Evolutionary conservation across 2,888 invertebrate genomes (phyloP), one percentile per base, ranked within the genome.

Genomic region (Phorcus lineatus): DNA sequence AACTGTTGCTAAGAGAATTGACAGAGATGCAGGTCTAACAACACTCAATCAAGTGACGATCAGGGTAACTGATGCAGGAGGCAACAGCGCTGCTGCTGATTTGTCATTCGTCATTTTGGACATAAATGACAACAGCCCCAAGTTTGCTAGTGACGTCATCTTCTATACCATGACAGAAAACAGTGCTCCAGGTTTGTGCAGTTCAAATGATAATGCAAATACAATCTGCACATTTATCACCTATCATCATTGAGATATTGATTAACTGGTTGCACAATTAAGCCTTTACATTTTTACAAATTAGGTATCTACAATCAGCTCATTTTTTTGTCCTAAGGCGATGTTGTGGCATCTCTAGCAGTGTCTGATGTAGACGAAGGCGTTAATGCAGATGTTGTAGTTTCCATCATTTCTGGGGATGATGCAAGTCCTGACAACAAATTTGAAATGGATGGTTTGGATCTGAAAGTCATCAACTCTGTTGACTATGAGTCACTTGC

Each of bases 401-500:
- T 76, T n/a, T 55, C 76, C 11, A 19, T 76, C 17, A 19, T 55
- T 17, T 17, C 16, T 55, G 76, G 76, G 9, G 76, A 76, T 28
- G 76, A 76, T 31, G 54, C 55, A 13, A 55, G 36, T n/a, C 55
- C 76, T 1, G 36, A 70, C n/a, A 36, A 70, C 36, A 76, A 76
- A 40, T 76, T 54, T 22, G n/a, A 24, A 24, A n/a, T 76, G n/a
- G 36, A 55, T 55, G 76, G 76, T n/a, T 31, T 76, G 28, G 36
- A 76, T 6, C 28, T 76, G 17, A 54, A 19, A 19, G 31, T 55
- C n/a, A 9, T n/a, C 3, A 55, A 28, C 3, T 28, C 22, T 13
- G 19, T 76, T 9, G 76, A 76, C 36, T 76, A 55, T 19, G 76
- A 76, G 36, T 22, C 55, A n/a, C 76, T 76, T 31, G 28, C n/a